These are phyloP conservation scores for Dicyrtoma fusca DNA, from an alignment of 2,888 invertebrate genomes.

Conservation along the genomic window DNA sequence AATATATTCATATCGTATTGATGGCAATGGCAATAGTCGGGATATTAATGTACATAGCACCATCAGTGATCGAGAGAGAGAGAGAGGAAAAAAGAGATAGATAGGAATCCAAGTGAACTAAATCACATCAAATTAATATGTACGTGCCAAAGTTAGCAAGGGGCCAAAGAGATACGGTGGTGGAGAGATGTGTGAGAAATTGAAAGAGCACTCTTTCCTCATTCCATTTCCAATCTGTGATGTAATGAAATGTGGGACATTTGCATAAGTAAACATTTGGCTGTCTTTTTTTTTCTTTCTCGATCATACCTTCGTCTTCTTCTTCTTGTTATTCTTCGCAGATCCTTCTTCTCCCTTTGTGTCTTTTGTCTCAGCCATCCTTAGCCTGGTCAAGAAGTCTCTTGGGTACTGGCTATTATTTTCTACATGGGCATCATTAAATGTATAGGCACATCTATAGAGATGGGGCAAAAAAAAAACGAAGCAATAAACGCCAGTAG, in stretches of 20 bases:
- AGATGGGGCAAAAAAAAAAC: too few species aligned
- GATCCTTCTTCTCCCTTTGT: too few species aligned
- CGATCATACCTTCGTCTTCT: not conserved
- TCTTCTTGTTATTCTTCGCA: conserved; percentile 1
- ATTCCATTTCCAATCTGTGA: conserved; percentile 6
- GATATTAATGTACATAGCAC: not conserved
- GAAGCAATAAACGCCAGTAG: too few species aligned
- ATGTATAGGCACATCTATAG: too few species aligned
- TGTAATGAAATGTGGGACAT: conserved; percentile 18
- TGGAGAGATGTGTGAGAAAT: not conserved
- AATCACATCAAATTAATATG: conserved; percentile 1
- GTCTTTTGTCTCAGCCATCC: too few species aligned
- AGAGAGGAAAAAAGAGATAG: not conserved
- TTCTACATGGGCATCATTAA: too few species aligned
- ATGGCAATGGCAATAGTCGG: too few species aligned
- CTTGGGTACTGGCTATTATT: too few species aligned
- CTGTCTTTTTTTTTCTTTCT: not conserved
- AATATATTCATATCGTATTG: too few species aligned
- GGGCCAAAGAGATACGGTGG: not conserved
- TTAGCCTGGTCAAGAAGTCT: too few species aligned
- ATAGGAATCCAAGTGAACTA: not conserved
- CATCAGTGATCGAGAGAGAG: not conserved
- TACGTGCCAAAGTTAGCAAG: not conserved
- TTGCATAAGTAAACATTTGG: conserved; percentile 23
- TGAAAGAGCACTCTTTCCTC: conserved; percentile 8